Evolutionary conservation across 2,797 vertebrate species (phyloP).

Genomic region (Diceros bicornis): DNA sequence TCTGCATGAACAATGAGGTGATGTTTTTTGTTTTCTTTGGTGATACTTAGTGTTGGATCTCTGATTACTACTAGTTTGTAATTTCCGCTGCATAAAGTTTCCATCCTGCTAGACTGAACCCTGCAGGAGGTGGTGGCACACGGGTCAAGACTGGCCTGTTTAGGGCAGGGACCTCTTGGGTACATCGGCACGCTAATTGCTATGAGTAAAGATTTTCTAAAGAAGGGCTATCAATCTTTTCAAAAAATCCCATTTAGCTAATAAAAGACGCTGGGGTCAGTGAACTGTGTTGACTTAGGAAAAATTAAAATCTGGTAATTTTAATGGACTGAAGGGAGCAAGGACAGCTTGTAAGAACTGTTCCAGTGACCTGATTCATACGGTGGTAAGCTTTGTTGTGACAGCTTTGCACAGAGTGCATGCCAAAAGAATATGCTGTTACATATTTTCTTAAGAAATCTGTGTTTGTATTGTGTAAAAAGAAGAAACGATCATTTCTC

Average conservation of each 20-base stretch:
- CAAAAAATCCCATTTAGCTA: background rate
- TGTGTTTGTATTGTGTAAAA: background rate
- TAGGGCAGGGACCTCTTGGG: background rate
- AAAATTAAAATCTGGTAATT: conserved; percentile 47
- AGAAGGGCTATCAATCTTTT: background rate
- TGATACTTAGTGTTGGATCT: background rate
- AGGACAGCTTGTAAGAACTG: background rate
- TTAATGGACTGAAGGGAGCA: background rate
- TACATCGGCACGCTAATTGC: background rate
- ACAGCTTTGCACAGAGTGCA: background rate
- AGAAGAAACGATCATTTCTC: conserved; percentile 36
- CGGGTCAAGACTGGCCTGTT: background rate
- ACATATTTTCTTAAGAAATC: conserved; percentile 34
- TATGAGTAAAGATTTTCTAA: background rate
- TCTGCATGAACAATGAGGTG: background rate
- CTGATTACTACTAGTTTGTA: background rate
- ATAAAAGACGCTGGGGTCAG: background rate
- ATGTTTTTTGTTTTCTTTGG: background rate
- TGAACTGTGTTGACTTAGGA: background rate
- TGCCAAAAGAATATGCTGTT: background rate
- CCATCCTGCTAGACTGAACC: background rate
- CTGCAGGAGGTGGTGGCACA: background rate
- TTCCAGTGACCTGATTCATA: background rate
- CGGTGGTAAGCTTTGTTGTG: background rate
- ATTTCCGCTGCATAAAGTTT: background rate